Evolutionary conservation across 2,113 vertebrate genomes (phyloP).

Genomic region (Sceloporus undulatus): DNA sequence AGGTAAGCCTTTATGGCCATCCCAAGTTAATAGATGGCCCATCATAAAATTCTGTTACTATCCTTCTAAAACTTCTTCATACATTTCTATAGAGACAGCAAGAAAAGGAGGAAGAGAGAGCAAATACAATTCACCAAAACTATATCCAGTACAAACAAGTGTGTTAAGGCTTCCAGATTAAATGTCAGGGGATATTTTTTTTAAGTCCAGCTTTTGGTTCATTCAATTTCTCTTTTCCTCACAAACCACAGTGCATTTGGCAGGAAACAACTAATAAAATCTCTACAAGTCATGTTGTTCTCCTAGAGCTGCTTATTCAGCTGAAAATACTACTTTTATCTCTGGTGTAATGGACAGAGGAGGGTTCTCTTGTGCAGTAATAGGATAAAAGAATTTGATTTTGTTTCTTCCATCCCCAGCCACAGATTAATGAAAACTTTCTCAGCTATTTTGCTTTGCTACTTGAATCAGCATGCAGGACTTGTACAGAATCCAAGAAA

Average conservation of each 20-base stretch:
- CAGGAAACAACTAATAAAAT: conserved; percentile 27
- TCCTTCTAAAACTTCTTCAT: neutral
- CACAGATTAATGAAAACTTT: conserved; percentile 62
- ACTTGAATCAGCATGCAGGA: conserved; percentile 24
- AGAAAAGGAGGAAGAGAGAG: neutral
- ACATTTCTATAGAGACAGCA: neutral
- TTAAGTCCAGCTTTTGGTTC: conserved; percentile 42
- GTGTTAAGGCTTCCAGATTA: conserved; percentile 39
- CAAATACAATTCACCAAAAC: conserved; percentile 35
- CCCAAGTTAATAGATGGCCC: neutral
- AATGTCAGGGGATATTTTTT: conserved; percentile 49
- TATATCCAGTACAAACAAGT: neutral
- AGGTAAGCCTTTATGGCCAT: neutral
- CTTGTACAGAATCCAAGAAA: conserved; percentile 56
- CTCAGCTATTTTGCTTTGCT: conserved; percentile 50
- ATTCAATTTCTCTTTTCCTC: conserved; percentile 43
- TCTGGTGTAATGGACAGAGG: conserved; percentile 64
- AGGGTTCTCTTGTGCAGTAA: conserved; percentile 68
- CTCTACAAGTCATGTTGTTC: conserved; percentile 57
- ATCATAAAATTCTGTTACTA: neutral
- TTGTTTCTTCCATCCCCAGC: conserved; percentile 25
- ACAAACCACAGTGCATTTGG: conserved; percentile 15
- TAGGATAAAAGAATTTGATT: conserved; percentile 62
- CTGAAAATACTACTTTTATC: conserved; percentile 68
- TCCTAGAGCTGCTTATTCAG: conserved; percentile 50